Conservation (phyloP, 2,113 vertebrate species). For the Podocnemis expansa region DNA sequence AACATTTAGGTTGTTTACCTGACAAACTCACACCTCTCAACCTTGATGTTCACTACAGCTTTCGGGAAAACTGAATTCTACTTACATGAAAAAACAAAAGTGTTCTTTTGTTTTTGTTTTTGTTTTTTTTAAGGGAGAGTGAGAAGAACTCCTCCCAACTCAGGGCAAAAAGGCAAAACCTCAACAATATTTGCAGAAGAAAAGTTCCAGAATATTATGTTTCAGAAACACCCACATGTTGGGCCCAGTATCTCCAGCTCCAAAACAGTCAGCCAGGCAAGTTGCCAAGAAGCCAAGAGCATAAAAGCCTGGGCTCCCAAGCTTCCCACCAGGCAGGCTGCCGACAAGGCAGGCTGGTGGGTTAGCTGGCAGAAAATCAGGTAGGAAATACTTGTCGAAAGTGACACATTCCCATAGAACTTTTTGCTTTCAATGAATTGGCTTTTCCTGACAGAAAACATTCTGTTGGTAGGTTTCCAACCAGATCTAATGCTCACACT, state of each 20-base stretch:
- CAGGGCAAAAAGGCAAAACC: neutral
- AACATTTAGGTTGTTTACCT: neutral
- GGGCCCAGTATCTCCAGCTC: neutral
- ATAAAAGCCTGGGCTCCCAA: neutral
- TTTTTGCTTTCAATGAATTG: neutral
- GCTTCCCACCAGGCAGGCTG: neutral
- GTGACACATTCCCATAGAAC: neutral
- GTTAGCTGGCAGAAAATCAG: neutral
- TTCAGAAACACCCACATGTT: neutral
- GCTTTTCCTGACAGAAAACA: slow-evolving; percentile 35
- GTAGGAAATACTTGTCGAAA: neutral
- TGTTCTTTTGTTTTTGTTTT: too few relatives aligned
- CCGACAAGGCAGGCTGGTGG: neutral
- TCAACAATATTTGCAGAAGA: neutral
- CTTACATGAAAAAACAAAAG: neutral
- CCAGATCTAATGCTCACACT: slow-evolving; percentile 30
- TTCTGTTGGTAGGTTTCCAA: neutral
- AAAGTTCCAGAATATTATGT: neutral
- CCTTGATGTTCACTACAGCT: neutral
- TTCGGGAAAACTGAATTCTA: neutral
- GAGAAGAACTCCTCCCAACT: rapidly evolving
- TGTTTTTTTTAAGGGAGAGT: neutral
- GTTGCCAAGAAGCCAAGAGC: neutral
- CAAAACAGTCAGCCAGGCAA: neutral
- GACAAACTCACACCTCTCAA: neutral